A percentile compares a stretch with the other conserved stretches of the same genome.
These are phyloP conservation scores for Albula goreensis DNA, from an alignment of 2,113 vertebrate genomes.

Conservation along the genomic window DNA sequence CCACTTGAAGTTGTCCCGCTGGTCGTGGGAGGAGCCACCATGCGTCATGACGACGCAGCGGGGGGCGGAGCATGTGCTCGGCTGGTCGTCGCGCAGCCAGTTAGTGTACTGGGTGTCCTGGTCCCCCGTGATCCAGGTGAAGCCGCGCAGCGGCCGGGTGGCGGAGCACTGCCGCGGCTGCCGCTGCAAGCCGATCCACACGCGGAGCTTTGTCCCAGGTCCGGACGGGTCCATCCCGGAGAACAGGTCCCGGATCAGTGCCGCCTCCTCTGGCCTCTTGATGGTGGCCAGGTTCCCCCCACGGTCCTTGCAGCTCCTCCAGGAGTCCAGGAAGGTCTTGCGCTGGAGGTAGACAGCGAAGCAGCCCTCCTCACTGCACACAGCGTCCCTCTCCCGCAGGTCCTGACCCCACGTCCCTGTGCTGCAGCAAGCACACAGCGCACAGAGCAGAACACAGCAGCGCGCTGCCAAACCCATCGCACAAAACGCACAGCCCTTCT, in stretches of 20 bases:
- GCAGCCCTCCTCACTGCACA: slow-evolving; percentile 77
- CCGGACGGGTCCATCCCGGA: slow-evolving; percentile 49
- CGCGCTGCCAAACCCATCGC: slow-evolving; percentile 22
- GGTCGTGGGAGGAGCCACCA: slow-evolving; percentile 52
- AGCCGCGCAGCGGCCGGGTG: slow-evolving; percentile 77
- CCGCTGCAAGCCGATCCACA: slow-evolving; percentile 87
- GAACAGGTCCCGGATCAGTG: slow-evolving; percentile 71
- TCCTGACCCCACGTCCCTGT: slow-evolving; percentile 55
- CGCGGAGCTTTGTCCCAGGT: slow-evolving; percentile 54
- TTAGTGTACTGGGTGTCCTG: slow-evolving; percentile 83
- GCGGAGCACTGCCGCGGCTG: slow-evolving; percentile 82
- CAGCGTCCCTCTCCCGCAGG: slow-evolving; percentile 64
- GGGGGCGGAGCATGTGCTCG: slow-evolving; percentile 67
- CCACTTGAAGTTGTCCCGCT: slow-evolving; percentile 74
- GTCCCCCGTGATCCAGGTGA: slow-evolving; percentile 86
- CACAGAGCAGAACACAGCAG: slow-evolving; percentile 37
- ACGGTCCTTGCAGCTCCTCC: slow-evolving; percentile 77
- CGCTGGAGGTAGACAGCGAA: slow-evolving; percentile 77
- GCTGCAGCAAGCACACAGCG: slow-evolving; percentile 53
- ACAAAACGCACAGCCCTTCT: neutral
- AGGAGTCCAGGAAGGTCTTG: slow-evolving; percentile 80
- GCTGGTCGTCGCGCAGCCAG: slow-evolving; percentile 76
- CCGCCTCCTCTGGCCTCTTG: slow-evolving; percentile 71
- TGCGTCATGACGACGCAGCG: slow-evolving; percentile 79
- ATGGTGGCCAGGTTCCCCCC: slow-evolving; percentile 82